Conservation (phyloP, 64 coral and sea anemone genomes). For the Montipora cactus region DNA sequence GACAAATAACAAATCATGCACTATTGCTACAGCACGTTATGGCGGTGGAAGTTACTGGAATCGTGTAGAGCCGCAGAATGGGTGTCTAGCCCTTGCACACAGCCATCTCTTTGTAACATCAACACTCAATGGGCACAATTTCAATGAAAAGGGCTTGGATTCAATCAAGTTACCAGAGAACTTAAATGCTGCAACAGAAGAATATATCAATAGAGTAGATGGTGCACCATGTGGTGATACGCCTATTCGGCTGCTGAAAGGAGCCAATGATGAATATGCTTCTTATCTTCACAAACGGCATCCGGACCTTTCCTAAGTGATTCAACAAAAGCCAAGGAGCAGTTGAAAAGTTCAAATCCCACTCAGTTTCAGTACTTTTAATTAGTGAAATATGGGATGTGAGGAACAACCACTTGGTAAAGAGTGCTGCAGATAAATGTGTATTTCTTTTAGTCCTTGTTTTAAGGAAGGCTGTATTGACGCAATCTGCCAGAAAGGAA, state of each 20-base stretch:
- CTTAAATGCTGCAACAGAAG: no score
- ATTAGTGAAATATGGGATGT: slow-evolving; percentile 27
- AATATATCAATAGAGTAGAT: background rate
- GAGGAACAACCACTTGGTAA: slow-evolving; percentile 39
- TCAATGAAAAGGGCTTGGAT: slow-evolving; percentile 39
- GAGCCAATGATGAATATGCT: slow-evolving; percentile 31
- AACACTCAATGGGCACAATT: slow-evolving; percentile 60
- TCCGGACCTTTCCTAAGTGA: slow-evolving; percentile 56
- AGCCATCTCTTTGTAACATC: slow-evolving; percentile 65
- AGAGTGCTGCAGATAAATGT: slow-evolving; percentile 31
- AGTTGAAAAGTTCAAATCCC: slow-evolving; percentile 22
- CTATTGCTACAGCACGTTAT: slow-evolving; percentile 39
- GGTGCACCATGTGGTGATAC: slow-evolving; percentile 69
- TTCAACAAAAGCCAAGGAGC: slow-evolving; percentile 49
- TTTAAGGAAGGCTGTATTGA: slow-evolving; percentile 34
- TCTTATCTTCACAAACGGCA: slow-evolving; percentile 31
- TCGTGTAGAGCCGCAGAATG: slow-evolving; percentile 50
- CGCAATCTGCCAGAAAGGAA: slow-evolving; percentile 35
- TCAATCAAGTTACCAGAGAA: background rate
- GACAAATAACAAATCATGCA: slow-evolving; percentile 11
- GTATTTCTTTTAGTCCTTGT: slow-evolving; percentile 45
- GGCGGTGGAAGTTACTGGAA: slow-evolving; percentile 56
- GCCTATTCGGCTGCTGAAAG: slow-evolving; percentile 21
- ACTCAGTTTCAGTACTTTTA: slow-evolving; percentile 41
- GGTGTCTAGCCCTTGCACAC: slow-evolving; percentile 55